Base-by-base conservation (phyloP, 2,797 vertebrate species). In the Allobates femoralis region DNA sequence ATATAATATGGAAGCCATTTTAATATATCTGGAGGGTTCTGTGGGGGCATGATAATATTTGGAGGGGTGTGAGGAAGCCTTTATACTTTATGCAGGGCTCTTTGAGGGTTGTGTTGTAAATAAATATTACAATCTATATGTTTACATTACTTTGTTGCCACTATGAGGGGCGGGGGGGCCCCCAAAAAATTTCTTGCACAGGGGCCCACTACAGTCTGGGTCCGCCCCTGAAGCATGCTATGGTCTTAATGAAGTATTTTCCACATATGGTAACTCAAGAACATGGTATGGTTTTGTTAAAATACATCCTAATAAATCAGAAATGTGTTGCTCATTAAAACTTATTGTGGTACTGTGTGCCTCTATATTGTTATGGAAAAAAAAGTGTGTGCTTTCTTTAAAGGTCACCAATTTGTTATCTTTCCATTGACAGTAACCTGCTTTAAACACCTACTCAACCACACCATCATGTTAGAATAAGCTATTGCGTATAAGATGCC, bases 391-490 rank as follows among this genome's bases (percentile, higher is more conserved):
- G 46, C 50, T 16, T 6, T 46, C 23, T 73, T 73, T 73, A 83
- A 83, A 83, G 69, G 66, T 79, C 76, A 85, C 32, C 32, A 62
- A 85, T 67, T 64, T 85, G 74, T 11, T 56, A 85, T 79, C 26
- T 85, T 85, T 85, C 84, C 84, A 85, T 37, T 85, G 26, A 41
- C 19, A 67, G 16, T 50, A 77, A 84, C 78, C 15, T 14, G 32
- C 26, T 85, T 46, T 37, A 71, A 85, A 79, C 76, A 85, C 76
- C 76, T 85, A 85, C 50, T 69, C 51, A 79, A 79, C 67, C 67
- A 71, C 67, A 41, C 64, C 69, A 84, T 50, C 41, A 46, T 84
- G 51, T 76, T 60, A 62, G n/a, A 62, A 50, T 76, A 28, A 30
- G 41, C 23, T 26, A 3, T 21, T 41, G 5, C 30, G 50, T 76